Percentiles rank a stretch among this genome's conserved stretches.
phyloP scores from a whole-genome alignment of 1,140 invertebrate species.

The Penaeus japonicus region DNA sequence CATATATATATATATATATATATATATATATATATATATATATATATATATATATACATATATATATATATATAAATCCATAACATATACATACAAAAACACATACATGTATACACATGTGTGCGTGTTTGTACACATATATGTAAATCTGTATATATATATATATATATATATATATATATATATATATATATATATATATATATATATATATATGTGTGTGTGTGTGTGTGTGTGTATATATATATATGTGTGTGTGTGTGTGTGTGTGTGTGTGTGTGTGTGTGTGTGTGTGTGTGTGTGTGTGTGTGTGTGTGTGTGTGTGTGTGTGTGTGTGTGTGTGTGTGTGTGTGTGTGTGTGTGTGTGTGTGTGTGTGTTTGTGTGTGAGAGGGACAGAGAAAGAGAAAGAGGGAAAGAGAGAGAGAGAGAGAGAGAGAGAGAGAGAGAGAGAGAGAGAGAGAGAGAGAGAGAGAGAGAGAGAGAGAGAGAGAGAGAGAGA shows the following conservation, averaged over 20 bases:
- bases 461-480: no score
- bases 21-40: slow-evolving; percentile 17
- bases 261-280: not conserved
- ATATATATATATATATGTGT: not conserved
- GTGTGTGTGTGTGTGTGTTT: not conserved
- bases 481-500: no score
- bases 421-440: no score
- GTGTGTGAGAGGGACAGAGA: no score
- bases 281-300: not conserved
- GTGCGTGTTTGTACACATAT: not conserved
- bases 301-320: not conserved
- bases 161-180: not conserved
- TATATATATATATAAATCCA: slow-evolving; percentile 19
- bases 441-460: no score
- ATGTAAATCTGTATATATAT: slow-evolving; percentile 21
- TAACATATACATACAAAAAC: slow-evolving; percentile 1
- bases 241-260: not conserved
- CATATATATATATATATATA: slow-evolving; percentile 1
- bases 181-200: no score
- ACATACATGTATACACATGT: not conserved
- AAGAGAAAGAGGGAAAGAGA: no score
- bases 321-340: not conserved
- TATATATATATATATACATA: slow-evolving; percentile 29
- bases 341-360: not conserved
- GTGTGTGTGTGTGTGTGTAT: not conserved